Evolutionary conservation across 2,888 invertebrate genomes (phyloP).

Genomic region (Tinea trinotella): DNA sequence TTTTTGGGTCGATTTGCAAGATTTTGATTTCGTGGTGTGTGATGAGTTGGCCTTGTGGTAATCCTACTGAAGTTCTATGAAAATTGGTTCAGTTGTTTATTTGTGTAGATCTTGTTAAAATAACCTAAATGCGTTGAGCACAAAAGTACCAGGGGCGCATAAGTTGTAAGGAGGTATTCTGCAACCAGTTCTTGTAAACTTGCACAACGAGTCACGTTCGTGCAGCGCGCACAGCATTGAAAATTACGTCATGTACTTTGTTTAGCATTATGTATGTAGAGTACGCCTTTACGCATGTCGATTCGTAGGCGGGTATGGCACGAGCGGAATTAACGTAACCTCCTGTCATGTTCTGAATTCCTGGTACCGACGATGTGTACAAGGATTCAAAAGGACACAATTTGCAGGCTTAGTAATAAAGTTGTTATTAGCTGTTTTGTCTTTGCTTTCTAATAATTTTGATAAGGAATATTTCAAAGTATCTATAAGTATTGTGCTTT

Average conservation of each 20-base stretch:
- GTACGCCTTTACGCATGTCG: conserved; percentile 35
- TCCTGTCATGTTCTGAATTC: conserved; percentile 40
- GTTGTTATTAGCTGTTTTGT: too few relatives aligned
- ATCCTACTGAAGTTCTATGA: too few relatives aligned
- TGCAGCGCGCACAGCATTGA: conserved; percentile 53
- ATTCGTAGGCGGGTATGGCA: conserved; percentile 45
- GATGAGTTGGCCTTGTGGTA: too few relatives aligned
- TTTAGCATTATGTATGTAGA: conserved; percentile 59
- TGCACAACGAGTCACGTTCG: conserved; percentile 54
- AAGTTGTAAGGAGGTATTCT: conserved; percentile 41
- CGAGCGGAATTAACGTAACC: conserved; percentile 28
- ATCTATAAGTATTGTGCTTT: too few relatives aligned
- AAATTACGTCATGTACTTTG: conserved; percentile 61
- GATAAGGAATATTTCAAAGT: too few relatives aligned
- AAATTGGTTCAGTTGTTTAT: too few relatives aligned
- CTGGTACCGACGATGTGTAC: conserved; percentile 46
- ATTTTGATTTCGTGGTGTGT: too few relatives aligned
- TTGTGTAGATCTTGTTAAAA: too few relatives aligned
- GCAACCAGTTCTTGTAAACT: conserved; percentile 46
- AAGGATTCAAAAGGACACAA: conserved; percentile 48
- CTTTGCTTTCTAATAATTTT: too few relatives aligned
- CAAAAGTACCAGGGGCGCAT: conserved; percentile 52
- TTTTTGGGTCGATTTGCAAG: too few relatives aligned
- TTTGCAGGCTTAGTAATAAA: too few relatives aligned
- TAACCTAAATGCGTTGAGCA: conserved; percentile 21